These are phyloP conservation scores for Harpegnathos saltator DNA, from an alignment of 1,140 invertebrate species.

Conservation along the genomic window DNA sequence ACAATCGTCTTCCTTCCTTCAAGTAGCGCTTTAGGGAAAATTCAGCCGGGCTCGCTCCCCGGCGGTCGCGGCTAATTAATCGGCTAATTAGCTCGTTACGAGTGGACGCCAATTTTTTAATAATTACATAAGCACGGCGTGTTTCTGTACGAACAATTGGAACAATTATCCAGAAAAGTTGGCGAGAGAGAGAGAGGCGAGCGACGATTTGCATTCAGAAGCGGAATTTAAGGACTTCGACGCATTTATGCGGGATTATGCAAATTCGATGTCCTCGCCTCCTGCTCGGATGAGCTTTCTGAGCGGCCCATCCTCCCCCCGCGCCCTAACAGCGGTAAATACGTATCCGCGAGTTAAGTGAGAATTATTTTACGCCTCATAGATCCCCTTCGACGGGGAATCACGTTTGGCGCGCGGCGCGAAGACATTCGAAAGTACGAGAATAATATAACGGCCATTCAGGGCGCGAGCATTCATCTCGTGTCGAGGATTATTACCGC, in stretches of 20 bases:
- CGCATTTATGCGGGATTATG: conserved; percentile 56
- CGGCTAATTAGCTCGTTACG: conserved; percentile 30
- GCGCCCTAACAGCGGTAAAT: conserved; percentile 41
- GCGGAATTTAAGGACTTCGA: conserved; percentile 42
- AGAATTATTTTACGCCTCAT: conserved; percentile 53
- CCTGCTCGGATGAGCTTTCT: conserved; percentile 27
- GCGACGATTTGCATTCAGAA: conserved; percentile 45
- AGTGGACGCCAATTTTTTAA: conserved; percentile 23
- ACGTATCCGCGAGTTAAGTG: conserved; percentile 50
- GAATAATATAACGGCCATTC: neutral
- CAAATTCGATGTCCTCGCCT: conserved; percentile 55
- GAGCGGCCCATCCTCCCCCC: neutral
- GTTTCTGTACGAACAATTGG: conserved; percentile 8
- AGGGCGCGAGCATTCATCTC: neutral
- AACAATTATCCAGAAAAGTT: conserved; percentile 43
- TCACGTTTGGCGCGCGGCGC: neutral
- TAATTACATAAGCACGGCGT: neutral
- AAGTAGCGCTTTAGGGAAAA: conserved; percentile 36
- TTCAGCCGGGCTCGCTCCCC: neutral
- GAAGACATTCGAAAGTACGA: neutral
- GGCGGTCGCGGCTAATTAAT: conserved; percentile 38
- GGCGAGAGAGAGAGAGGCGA: conserved; percentile 29
- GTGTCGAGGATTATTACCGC: neutral
- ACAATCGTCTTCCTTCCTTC: conserved; percentile 48
- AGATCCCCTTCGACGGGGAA: conserved; percentile 24